A percentile compares a stretch with the other conserved stretches of the same genome.
Conservation (phyloP, 2,113 vertebrate genomes). For the Nicator chloris region DNA sequence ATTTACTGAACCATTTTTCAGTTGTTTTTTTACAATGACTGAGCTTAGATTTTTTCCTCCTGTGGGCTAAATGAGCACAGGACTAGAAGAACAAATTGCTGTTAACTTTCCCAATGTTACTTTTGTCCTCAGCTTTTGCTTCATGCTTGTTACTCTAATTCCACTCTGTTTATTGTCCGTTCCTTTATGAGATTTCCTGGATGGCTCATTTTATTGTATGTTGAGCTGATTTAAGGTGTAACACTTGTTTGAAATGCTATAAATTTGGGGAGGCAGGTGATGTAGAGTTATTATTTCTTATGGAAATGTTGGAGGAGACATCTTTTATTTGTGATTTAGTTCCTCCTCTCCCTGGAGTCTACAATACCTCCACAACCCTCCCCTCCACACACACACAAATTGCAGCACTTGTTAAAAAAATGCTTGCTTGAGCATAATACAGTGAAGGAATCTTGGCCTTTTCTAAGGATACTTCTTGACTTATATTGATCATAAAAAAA, state of each 20-base stretch:
- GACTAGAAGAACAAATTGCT: neutral
- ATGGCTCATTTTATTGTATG: neutral
- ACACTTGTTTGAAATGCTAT: neutral
- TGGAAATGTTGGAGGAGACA: neutral
- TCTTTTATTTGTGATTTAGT: neutral
- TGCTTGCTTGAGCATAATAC: neutral
- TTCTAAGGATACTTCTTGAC: neutral
- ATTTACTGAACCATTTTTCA: neutral
- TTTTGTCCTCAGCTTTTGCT: neutral
- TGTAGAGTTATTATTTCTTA: neutral
- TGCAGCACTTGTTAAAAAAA: neutral
- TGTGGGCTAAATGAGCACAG: neutral
- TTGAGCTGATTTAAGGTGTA: neutral
- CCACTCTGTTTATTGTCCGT: neutral
- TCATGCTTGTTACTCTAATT: neutral
- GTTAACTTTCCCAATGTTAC: neutral
- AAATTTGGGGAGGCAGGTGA: neutral
- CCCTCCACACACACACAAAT: neutral
- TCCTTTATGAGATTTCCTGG: neutral
- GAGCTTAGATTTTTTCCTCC: neutral
- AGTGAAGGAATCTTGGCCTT: neutral
- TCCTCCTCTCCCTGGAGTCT: neutral
- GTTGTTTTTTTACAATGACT: neutral
- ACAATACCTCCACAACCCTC: neutral
- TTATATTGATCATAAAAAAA: neutral